Evolutionary conservation across 2,113 vertebrate genomes (phyloP).

Genomic region (Rhinogobius similis): DNA sequence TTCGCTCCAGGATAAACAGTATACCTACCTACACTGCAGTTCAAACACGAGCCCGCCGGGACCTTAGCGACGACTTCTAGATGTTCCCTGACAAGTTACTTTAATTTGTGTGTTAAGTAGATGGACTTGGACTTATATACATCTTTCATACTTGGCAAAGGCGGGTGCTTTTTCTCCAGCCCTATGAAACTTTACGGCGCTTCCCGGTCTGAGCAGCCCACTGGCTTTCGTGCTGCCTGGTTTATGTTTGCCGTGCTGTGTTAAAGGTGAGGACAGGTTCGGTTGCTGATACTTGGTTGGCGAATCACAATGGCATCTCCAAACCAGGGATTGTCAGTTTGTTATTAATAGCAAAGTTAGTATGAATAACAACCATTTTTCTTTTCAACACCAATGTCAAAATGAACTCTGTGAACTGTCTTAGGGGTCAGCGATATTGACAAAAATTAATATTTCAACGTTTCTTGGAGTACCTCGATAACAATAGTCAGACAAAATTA

Average conservation of each 20-base stretch:
- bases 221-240: slow-evolving; percentile 37
- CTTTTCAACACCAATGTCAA: background rate
- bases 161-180: slow-evolving; percentile 43
- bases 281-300: slow-evolving; percentile 12
- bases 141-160: slow-evolving; percentile 49
- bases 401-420: background rate
- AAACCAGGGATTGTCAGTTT: background rate
- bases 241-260: slow-evolving; percentile 48
- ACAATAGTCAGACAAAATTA: no score
- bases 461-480: no score
- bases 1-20: slow-evolving; percentile 78
- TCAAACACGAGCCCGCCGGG: slow-evolving; percentile 75
- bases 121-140: slow-evolving; percentile 63
- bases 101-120: slow-evolving; percentile 75
- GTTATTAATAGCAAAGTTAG: background rate
- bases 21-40: slow-evolving; percentile 78
- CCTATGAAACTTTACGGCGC: slow-evolving; percentile 45
- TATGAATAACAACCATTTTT: background rate
- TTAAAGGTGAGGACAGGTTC: slow-evolving; percentile 65
- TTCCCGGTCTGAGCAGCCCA: slow-evolving; percentile 30
- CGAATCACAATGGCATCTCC: slow-evolving; percentile 15
- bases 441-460: no score
- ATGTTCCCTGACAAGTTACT: slow-evolving; percentile 71
- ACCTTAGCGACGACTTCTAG: slow-evolving; percentile 76
- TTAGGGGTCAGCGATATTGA: no score